phyloP scores from a whole-genome alignment of 2,113 vertebrate species.

The Pyrgilauda ruficollis region DNA sequence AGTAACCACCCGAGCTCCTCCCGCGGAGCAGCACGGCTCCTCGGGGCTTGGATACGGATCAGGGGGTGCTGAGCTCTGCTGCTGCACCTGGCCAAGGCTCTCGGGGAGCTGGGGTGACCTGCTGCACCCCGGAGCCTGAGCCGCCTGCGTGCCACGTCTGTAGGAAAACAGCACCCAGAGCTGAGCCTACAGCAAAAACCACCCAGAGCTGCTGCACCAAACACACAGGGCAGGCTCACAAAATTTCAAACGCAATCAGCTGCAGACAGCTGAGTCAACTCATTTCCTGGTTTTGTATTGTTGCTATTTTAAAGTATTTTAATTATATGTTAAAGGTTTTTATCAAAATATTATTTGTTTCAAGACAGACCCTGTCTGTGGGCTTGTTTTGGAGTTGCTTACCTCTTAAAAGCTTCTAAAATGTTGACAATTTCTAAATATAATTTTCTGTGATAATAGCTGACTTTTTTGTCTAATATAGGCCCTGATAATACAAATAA shows the following conservation, averaged over 20 bases:
- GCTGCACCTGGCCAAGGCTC: not conserved
- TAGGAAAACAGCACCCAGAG: not conserved
- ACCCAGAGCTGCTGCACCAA: not conserved
- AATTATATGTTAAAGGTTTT: not conserved
- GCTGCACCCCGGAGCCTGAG: rapidly evolving
- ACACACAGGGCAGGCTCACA: not conserved
- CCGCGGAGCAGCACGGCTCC: rapidly evolving
- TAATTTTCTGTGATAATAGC: not conserved
- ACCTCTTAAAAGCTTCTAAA: not conserved
- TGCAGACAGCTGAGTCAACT: not conserved
- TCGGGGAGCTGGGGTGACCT: not conserved
- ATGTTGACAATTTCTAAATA: not conserved
- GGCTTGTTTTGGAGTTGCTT: not conserved
- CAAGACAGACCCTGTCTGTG: not conserved
- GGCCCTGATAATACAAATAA: conserved; percentile 90
- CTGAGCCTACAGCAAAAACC: not conserved
- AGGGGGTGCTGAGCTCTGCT: not conserved
- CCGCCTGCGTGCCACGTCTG: rapidly evolving
- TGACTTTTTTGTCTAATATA: not conserved
- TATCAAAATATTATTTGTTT: not conserved
- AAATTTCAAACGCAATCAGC: not conserved
- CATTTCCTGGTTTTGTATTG: not conserved
- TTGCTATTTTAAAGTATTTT: not conserved
- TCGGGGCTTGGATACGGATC: rapidly evolving
- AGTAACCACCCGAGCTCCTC: rapidly evolving